phyloP scores from a whole-genome alignment of 1,140 invertebrate species.

The Brachionus manjavacas region DNA sequence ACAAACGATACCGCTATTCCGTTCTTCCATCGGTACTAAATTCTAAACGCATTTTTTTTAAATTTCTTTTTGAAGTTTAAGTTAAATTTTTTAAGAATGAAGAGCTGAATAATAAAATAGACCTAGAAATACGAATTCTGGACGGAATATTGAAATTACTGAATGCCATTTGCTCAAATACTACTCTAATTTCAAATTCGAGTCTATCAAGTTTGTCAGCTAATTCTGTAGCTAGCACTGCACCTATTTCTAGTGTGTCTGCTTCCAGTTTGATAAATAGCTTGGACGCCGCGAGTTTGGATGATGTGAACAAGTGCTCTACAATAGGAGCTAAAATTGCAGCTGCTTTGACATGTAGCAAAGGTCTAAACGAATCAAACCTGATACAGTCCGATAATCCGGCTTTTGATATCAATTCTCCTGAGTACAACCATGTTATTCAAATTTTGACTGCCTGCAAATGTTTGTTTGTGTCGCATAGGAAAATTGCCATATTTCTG shows the following conservation, averaged over 20 bases:
- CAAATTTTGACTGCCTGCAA: constrained; percentile 36
- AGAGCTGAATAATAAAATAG: constrained; percentile 27
- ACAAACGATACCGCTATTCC: constrained; percentile 26
- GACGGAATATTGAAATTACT: constrained; percentile 7
- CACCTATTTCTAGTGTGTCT: neutral
- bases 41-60: neutral
- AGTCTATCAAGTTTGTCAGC: neutral
- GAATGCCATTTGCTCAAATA: constrained; percentile 6
- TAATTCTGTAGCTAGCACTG: neutral
- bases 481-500: constrained; percentile 19
- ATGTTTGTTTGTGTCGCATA: constrained; percentile 33
- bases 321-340: neutral
- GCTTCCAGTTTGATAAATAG: neutral
- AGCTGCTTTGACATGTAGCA: neutral
- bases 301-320: neutral
- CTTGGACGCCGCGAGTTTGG: neutral
- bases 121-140: neutral
- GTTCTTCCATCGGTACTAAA: constrained; percentile 12
- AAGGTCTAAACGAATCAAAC: neutral
- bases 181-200: neutral
- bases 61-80: neutral
- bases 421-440: constrained; percentile 20
- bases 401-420: constrained; percentile 14
- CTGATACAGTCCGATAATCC: neutral
- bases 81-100: constrained; percentile 9